Evolutionary conservation across 1,140 invertebrate species (phyloP).

Genomic region (Maconellicoccus hirsutus): DNA sequence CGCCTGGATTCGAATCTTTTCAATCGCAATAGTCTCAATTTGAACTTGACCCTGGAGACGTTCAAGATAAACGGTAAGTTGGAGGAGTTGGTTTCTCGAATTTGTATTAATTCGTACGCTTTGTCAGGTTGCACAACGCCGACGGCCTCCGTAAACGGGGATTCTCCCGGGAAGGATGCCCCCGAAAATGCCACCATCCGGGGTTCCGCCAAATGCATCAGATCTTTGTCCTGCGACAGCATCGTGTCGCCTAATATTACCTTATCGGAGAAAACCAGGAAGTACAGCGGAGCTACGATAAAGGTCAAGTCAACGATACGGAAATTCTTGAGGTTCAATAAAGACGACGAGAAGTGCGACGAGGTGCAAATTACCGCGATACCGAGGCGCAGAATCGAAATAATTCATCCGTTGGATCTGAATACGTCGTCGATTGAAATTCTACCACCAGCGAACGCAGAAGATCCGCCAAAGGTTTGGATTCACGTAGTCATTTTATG

Average conservation of each 20-base stretch:
- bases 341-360: conserved; percentile 32
- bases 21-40: background rate
- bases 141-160: background rate
- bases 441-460: conserved; percentile 33
- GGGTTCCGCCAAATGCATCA: background rate
- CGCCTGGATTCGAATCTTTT: background rate
- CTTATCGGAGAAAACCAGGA: conserved; percentile 14
- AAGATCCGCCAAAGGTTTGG: background rate
- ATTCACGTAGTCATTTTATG: no score
- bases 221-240: background rate
- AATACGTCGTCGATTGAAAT: conserved; percentile 68
- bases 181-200: background rate
- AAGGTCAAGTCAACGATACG: conserved; percentile 59
- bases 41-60: background rate
- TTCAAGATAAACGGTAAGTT: background rate
- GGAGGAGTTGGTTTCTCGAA: background rate
- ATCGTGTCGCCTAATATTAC: background rate
- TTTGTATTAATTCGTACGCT: no score
- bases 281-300: conserved; percentile 34
- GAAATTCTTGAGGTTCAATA: conserved; percentile 58
- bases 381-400: conserved; percentile 60
- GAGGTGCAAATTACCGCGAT: conserved; percentile 37
- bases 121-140: background rate
- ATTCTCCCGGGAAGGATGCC: background rate
- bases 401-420: conserved; percentile 75